phyloP scores from a whole-genome alignment of 2,888 invertebrate genomes.

The Xestobium rufovillosum region DNA sequence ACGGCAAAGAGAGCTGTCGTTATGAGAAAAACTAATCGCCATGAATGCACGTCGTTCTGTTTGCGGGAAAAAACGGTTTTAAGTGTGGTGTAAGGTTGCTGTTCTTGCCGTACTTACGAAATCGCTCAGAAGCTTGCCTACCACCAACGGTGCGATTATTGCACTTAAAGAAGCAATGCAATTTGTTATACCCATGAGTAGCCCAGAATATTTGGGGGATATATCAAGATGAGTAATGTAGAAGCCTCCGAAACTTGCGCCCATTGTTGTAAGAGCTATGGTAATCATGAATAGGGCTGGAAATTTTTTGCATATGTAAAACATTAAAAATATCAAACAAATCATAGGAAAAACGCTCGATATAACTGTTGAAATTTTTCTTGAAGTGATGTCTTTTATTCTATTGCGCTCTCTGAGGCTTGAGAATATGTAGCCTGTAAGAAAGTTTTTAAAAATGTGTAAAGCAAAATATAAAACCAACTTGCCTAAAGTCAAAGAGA shows the following conservation, averaged over 20 bases:
- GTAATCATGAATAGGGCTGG: background rate
- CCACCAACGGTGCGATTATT: slow-evolving; percentile 51
- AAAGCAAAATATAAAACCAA: no score
- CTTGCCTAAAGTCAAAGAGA: slow-evolving; percentile 56
- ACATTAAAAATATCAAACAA: background rate
- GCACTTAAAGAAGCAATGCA: slow-evolving; percentile 72
- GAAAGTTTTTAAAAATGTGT: no score
- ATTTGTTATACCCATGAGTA: background rate
- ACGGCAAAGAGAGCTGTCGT: no score
- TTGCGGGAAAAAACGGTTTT: no score
- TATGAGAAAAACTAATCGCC: no score
- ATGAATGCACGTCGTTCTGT: no score
- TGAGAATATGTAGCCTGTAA: no score
- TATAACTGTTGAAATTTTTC: background rate
- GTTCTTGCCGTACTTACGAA: no score
- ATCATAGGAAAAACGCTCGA: background rate
- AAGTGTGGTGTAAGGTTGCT: no score
- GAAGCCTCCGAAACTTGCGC: background rate
- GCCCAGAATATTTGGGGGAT: background rate
- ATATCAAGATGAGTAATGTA: background rate
- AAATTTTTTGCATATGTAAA: background rate
- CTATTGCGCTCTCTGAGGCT: background rate
- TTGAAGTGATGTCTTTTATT: background rate
- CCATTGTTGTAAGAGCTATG: background rate
- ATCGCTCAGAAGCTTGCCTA: no score